Evolutionary conservation across 2,888 invertebrate genomes (phyloP).

Genomic region (Odontomyia ornata): DNA sequence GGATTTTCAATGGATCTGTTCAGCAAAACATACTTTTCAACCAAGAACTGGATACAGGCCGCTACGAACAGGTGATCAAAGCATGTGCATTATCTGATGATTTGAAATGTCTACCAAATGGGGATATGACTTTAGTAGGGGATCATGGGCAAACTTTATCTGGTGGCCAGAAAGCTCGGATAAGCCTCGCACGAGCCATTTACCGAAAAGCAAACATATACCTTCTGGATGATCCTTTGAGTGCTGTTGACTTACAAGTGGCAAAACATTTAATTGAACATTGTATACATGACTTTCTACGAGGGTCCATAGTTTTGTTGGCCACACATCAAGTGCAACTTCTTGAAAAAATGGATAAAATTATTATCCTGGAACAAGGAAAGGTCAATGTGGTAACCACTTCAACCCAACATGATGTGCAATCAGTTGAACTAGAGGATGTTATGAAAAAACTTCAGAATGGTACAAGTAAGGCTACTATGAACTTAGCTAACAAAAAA

Average conservation of each 20-base stretch:
- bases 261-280: slow-evolving; percentile 86
- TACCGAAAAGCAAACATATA: slow-evolving; percentile 89
- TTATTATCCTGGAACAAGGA: slow-evolving; percentile 63
- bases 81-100: slow-evolving; percentile 67
- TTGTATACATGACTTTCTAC: slow-evolving; percentile 65
- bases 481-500: too few species aligned
- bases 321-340: slow-evolving; percentile 89
- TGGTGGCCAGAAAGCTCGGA: slow-evolving; percentile 88
- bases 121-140: slow-evolving; percentile 74
- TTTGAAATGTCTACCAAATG: slow-evolving; percentile 68
- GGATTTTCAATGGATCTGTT: slow-evolving; percentile 78
- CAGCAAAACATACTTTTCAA: slow-evolving; percentile 72
- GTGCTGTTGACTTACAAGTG: slow-evolving; percentile 93
- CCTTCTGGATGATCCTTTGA: slow-evolving; percentile 88
- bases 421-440: background rate
- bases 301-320: slow-evolving; percentile 75
- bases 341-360: slow-evolving; percentile 72
- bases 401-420: too few species aligned
- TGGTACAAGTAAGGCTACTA: too few species aligned
- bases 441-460: background rate
- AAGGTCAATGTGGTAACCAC: slow-evolving; percentile 65
- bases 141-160: slow-evolving; percentile 87
- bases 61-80: slow-evolving; percentile 67
- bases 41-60: slow-evolving; percentile 68
- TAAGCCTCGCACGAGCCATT: slow-evolving; percentile 86